Conservation (phyloP, 2,888 invertebrate species). For the Aphrophora alni region DNA sequence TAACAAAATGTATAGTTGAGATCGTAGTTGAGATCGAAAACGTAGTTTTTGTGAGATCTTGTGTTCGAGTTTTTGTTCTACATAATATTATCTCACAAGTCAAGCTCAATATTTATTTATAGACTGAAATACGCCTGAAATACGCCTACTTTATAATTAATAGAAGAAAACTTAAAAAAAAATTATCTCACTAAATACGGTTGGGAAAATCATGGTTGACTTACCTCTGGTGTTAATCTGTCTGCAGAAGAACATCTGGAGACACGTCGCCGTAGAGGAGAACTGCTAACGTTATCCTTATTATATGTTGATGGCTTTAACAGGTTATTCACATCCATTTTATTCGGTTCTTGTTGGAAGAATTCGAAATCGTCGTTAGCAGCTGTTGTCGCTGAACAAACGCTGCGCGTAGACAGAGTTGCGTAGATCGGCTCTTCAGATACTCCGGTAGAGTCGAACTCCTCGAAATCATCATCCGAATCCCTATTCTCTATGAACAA, state of each 20-base stretch:
- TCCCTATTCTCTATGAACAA: conserved; percentile 39
- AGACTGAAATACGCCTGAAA: no score
- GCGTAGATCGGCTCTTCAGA: conserved; percentile 58
- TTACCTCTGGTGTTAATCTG: conserved; percentile 34
- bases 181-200: no score
- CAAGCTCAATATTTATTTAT: no score
- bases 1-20: no score
- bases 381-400: conserved; percentile 67
- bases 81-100: no score
- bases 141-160: no score
- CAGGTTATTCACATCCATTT: not conserved
- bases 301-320: not conserved
- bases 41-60: no score
- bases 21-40: no score
- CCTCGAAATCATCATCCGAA: conserved; percentile 41
- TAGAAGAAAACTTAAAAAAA: no score
- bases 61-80: no score
- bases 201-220: no score
- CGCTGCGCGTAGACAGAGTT: conserved; percentile 58
- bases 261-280: not conserved
- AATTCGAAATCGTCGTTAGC: conserved; percentile 71
- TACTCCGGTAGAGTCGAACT: conserved; percentile 53
- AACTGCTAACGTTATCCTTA: not conserved
- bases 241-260: conserved; percentile 38
- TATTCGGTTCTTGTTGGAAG: conserved; percentile 50